Evolutionary conservation across 2,888 invertebrate genomes (phyloP), one percentile per base, ranked within the genome.

Genomic region (Tinea semifulvella): DNA sequence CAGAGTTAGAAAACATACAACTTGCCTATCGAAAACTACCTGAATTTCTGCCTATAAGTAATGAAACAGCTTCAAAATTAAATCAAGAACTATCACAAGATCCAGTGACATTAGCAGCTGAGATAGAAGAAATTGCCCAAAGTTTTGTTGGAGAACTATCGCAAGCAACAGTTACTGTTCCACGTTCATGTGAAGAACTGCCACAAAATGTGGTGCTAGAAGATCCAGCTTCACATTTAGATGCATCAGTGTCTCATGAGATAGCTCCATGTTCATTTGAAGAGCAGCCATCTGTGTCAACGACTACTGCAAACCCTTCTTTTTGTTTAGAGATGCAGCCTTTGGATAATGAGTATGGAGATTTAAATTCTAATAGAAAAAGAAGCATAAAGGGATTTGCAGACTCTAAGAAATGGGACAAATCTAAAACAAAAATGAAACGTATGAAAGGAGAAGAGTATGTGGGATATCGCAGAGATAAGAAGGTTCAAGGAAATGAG

Each of bases 391-490:
- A 40, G 27, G 35, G 36, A 26, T 47, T 42, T 20, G 36, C 18
- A 26, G 19, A 25, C 28, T 27, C 47, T 40, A 44, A 39, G 26
- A 47, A 45, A 47, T 45, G 44, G 44, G 31, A 45, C 38, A 47
- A 40, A 46, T 43, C n/a, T 19, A 44, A 18, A 44, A 44, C 46
- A 47, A 47, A 47, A 47, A 14, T 40, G 18, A 48, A 46, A 18
- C 46, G 46, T 46, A 49, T 49, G 49, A 44, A 19, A 46, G 45
- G 48, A 44, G 46, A 48, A 44, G 44, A 48, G 46, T 49, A 47
- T 45, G 38, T 48, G 31, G 47, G 47, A 46, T 48, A 45, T 31
- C 45, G 43, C 40, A 49, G 45, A 44, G 48, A 48, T 28, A 49
- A 31, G 38, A 45, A 45, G 22, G 48, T 49, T 48, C 26, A 39